These are phyloP conservation scores for Alloplasta piceator DNA, from an alignment of 2,888 invertebrate genomes.

Conservation along the genomic window DNA sequence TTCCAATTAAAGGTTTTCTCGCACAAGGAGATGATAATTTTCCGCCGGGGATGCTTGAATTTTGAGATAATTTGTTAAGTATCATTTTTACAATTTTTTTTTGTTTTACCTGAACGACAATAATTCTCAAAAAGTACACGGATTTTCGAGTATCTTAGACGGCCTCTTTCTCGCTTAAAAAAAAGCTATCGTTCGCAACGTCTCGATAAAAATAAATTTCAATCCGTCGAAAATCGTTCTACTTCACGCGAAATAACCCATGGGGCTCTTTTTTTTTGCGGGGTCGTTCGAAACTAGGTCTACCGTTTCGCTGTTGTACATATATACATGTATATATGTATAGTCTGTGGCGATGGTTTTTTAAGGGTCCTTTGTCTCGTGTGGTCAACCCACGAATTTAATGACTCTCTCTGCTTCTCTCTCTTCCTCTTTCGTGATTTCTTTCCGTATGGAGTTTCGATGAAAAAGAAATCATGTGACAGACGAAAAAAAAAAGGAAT, in stretches of 20 bases:
- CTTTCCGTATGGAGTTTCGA: conserved; percentile 25
- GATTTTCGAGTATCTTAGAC: not conserved
- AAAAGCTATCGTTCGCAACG: not conserved
- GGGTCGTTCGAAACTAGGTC: conserved; percentile 11
- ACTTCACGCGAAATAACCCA: not conserved
- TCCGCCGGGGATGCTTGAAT: no score
- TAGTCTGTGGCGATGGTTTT: not conserved
- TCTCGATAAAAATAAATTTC: not conserved
- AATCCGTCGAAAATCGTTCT: not conserved
- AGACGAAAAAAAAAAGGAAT: conserved; percentile 13
- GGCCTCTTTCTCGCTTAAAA: not conserved
- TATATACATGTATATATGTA: not conserved
- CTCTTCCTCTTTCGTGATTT: not conserved
- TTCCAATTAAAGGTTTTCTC: no score
- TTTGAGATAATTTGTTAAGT: not conserved
- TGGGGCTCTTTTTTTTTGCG: conserved; percentile 5
- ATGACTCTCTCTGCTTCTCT: conserved; percentile 22
- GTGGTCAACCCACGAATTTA: conserved; percentile 58
- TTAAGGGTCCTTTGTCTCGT: conserved; percentile 38
- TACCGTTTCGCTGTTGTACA: conserved; percentile 14
- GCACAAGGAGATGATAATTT: no score
- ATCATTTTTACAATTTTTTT: not conserved
- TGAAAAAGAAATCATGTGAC: conserved; percentile 21
- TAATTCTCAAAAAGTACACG: no score
- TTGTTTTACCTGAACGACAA: not conserved